Evolutionary conservation across 2,888 invertebrate genomes (phyloP).

Genomic region (Cyrtodaria siliqua): DNA sequence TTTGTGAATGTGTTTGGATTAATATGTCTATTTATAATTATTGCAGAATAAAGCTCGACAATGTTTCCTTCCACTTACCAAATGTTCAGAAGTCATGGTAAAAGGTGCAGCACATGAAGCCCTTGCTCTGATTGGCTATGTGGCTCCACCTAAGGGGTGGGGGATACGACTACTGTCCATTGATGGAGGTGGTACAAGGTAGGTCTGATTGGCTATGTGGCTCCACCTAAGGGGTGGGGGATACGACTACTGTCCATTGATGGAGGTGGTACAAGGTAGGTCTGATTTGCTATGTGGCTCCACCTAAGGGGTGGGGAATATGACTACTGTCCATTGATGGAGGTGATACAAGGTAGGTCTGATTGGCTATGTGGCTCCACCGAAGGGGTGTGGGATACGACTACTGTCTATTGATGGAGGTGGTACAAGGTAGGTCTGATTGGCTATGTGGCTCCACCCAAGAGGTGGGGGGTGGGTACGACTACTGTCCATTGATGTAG

Average conservation of each 20-base stretch:
- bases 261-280: no score
- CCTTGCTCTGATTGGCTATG: constrained; percentile 91
- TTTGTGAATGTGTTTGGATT: no score
- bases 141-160: constrained; percentile 89
- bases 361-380: constrained; percentile 90
- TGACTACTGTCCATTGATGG: constrained; percentile 95
- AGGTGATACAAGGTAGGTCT: constrained; percentile 91
- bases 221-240: no score
- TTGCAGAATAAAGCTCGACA: constrained; percentile 90
- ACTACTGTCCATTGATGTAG: constrained; percentile 95
- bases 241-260: no score
- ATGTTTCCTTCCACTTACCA: constrained; percentile 88
- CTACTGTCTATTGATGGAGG: constrained; percentile 96
- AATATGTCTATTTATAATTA: no score
- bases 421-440: constrained; percentile 90
- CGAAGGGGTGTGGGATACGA: constrained; percentile 91
- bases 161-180: constrained; percentile 94
- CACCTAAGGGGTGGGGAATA: constrained; percentile 91
- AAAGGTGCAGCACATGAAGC: constrained; percentile 86
- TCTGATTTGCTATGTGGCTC: constrained; percentile 91
- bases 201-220: no score
- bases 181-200: constrained; percentile 95
- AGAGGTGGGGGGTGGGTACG: constrained; percentile 92
- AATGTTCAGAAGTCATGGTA: constrained; percentile 62
- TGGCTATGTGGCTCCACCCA: constrained; percentile 90